Conservation (phyloP, 2,888 invertebrate species). For the Eumerus sabulonum region DNA sequence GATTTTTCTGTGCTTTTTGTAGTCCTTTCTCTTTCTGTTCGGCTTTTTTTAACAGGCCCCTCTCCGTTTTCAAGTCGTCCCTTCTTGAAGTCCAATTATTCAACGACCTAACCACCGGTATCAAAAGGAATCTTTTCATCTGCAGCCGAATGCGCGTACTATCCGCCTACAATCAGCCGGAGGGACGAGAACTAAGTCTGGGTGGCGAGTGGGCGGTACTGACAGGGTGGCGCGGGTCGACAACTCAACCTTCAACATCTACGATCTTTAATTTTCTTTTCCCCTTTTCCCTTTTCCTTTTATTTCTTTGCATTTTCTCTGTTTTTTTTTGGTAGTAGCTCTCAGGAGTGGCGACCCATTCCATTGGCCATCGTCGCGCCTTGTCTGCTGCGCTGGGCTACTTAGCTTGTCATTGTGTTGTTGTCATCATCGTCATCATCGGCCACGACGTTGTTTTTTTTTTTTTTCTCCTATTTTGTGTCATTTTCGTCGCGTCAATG, state of each 20-base stretch:
- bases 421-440: conserved; percentile 29
- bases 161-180: no score
- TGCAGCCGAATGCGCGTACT: not conserved
- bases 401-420: conserved; percentile 57
- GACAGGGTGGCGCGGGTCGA: not conserved
- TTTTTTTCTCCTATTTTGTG: no score
- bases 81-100: conserved; percentile 56
- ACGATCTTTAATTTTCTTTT: conserved; percentile 12
- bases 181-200: no score
- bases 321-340: conserved; percentile 2
- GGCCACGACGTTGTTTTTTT: not conserved
- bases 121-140: conserved; percentile 53
- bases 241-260: conserved; percentile 31
- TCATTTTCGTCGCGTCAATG: conserved; percentile 6
- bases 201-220: not conserved
- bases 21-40: conserved; percentile 16
- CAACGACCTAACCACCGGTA: conserved; percentile 30
- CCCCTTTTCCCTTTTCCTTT: conserved; percentile 6
- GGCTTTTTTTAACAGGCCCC: not conserved
- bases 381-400: conserved; percentile 24
- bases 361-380: no score
- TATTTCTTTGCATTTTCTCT: conserved; percentile 4
- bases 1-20: conserved; percentile 54
- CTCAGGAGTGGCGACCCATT: conserved; percentile 14
- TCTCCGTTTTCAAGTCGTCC: conserved; percentile 28